Percentiles rank a stretch among this genome's conserved stretches.
phyloP scores from a whole-genome alignment of 1,140 invertebrate genomes.

The Heliconius hewitsoni region DNA sequence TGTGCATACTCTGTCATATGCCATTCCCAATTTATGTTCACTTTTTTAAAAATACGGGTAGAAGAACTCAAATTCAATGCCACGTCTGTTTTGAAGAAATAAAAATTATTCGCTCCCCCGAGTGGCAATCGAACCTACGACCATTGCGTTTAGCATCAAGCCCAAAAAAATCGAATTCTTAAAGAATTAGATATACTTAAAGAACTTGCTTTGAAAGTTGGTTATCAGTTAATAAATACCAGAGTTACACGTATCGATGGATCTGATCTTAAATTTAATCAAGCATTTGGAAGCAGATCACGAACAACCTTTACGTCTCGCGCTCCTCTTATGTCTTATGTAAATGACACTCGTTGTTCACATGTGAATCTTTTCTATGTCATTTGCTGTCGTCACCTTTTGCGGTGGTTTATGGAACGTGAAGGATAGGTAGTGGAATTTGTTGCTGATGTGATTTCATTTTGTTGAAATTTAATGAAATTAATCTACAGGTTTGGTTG shows the following conservation, averaged over 20 bases:
- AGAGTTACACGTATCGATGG: not conserved
- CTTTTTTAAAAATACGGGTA: too few species aligned
- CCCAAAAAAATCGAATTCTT: too few species aligned
- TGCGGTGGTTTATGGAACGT: not conserved
- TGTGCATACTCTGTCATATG: too few species aligned
- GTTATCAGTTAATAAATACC: not conserved
- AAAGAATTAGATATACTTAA: too few species aligned
- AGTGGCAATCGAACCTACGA: too few species aligned
- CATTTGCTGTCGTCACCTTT: conserved; percentile 31
- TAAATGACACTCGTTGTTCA: conserved; percentile 43
- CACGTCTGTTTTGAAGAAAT: too few species aligned
- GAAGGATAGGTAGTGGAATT: not conserved
- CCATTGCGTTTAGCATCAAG: too few species aligned
- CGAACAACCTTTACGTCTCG: conserved; percentile 45
- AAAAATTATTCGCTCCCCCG: too few species aligned
- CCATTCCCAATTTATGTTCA: too few species aligned
- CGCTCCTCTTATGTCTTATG: conserved; percentile 40
- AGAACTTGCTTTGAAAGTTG: not conserved
- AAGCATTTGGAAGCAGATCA: conserved; percentile 45
- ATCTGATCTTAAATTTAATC: conserved; percentile 53
- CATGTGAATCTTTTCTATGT: conserved; percentile 29
- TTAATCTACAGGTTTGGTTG: not conserved
- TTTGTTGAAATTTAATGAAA: not conserved
- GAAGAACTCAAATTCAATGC: too few species aligned
- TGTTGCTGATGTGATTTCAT: not conserved